Evolutionary conservation across 1,140 invertebrate species (phyloP).

Genomic region (Diabrotica virgifera): DNA sequence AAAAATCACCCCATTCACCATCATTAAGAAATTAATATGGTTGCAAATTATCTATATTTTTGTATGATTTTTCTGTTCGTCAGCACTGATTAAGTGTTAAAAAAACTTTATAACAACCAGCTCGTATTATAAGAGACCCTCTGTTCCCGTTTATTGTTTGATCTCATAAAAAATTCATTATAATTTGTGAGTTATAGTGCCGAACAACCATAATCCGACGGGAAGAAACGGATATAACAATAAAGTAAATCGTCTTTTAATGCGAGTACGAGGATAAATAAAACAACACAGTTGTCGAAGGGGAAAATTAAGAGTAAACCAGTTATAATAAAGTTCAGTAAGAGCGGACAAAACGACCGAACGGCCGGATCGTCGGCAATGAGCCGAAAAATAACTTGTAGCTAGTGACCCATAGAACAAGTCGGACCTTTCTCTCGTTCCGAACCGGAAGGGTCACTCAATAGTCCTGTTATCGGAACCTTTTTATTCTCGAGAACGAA

Average conservation of each 20-base stretch:
- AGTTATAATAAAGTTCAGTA: constrained; percentile 12
- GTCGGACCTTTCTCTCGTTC: constrained; percentile 23
- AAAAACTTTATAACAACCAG: no score
- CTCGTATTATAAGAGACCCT: no score
- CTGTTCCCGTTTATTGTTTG: no score
- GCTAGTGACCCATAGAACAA: constrained; percentile 26
- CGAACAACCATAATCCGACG: no score
- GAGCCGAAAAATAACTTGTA: constrained; percentile 27
- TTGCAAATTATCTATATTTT: no score
- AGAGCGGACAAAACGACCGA: constrained; percentile 2
- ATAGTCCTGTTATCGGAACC: constrained; percentile 36
- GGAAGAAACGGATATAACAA: not conserved
- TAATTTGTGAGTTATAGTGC: no score
- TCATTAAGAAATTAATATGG: no score
- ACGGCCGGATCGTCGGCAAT: constrained; percentile 12
- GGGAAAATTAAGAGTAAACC: not conserved
- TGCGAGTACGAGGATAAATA: not conserved
- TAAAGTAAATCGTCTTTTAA: constrained; percentile 4
- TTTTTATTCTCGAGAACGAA: constrained; percentile 26
- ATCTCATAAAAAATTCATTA: no score
- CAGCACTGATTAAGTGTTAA: no score
- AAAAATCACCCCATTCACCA: no score
- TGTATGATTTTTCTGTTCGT: no score
- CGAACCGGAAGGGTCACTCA: constrained; percentile 34
- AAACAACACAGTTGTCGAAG: not conserved